Conservation (phyloP, 30 jellyfish, hydroid and myxozoan genomes). For the Aurelia aurita complex sp. Pacific region DNA sequence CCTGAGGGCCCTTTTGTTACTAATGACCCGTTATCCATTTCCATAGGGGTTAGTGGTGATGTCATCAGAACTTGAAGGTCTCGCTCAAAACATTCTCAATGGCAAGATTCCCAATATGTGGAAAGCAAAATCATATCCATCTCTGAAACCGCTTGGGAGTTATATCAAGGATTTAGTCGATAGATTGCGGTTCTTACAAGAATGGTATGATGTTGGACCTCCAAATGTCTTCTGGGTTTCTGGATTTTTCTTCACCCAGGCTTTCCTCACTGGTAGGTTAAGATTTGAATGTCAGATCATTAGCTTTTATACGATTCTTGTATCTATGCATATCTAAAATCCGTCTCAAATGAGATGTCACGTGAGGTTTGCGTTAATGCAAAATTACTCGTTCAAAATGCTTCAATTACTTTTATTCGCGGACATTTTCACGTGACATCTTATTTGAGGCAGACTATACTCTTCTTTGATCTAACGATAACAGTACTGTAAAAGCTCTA, state of each 20-base stretch:
- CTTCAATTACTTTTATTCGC: no score
- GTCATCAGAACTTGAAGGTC: constrained; percentile 88
- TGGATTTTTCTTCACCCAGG: constrained; percentile 94
- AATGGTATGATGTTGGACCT: constrained; percentile 85
- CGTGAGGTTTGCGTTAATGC: no score
- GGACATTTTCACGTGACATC: no score
- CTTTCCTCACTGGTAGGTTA: constrained; percentile 85
- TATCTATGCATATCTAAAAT: no score
- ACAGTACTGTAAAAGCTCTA: no score
- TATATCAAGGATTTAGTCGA: constrained; percentile 80
- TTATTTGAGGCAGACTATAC: no score
- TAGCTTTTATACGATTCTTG: background rate
- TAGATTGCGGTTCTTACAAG: constrained; percentile 77
- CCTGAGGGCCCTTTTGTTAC: no score
- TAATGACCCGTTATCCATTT: background rate
- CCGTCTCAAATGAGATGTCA: no score
- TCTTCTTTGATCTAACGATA: no score
- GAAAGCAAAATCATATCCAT: constrained; percentile 87
- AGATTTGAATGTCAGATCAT: background rate
- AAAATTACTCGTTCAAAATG: no score
- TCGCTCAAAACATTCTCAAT: constrained; percentile 77
- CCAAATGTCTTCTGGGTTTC: constrained; percentile 89
- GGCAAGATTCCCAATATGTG: constrained; percentile 89
- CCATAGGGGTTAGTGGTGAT: constrained; percentile 87
- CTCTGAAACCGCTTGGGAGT: constrained; percentile 93